These are phyloP conservation scores for Porites cylindrica DNA, from an alignment of 92 coral and sea anemone species.

Conservation along the genomic window DNA sequence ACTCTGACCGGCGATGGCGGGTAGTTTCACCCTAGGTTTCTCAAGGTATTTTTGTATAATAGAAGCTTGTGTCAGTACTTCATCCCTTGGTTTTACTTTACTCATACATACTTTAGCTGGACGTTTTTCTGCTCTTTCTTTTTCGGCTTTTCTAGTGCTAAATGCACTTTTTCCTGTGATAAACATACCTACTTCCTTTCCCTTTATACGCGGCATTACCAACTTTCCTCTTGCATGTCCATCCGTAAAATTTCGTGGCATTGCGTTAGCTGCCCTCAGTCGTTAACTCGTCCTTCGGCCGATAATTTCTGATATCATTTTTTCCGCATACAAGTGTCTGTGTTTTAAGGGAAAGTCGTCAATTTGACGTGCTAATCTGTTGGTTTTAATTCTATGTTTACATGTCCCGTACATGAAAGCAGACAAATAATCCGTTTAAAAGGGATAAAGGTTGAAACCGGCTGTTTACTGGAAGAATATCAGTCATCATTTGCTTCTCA, in stretches of 20 bases:
- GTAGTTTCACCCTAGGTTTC: conserved; percentile 5
- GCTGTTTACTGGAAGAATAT: neutral
- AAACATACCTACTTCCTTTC: conserved; percentile 1
- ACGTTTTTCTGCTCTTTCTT: neutral
- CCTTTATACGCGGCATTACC: conserved; percentile 18
- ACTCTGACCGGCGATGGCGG: neutral
- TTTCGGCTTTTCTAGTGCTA: neutral
- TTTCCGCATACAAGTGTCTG: no score
- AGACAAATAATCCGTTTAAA: conserved; percentile 20
- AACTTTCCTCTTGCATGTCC: conserved; percentile 16
- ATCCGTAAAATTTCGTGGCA: conserved; percentile 13
- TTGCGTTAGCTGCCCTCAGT: neutral
- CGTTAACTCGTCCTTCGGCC: neutral
- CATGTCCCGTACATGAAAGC: neutral
- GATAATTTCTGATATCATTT: neutral
- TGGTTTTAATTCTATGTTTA: neutral
- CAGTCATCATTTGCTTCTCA: conserved; percentile 14
- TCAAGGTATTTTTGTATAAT: conserved; percentile 19
- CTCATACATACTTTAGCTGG: neutral
- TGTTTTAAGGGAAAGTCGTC: neutral
- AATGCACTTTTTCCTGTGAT: conserved; percentile 7
- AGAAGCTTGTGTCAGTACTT: conserved; percentile 2
- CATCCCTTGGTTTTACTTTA: conserved; percentile 1
- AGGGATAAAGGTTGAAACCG: neutral
- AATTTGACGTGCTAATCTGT: neutral